Evolutionary conservation across 2,113 vertebrate species (phyloP).

Genomic region (Nerophis lumbriciformis): DNA sequence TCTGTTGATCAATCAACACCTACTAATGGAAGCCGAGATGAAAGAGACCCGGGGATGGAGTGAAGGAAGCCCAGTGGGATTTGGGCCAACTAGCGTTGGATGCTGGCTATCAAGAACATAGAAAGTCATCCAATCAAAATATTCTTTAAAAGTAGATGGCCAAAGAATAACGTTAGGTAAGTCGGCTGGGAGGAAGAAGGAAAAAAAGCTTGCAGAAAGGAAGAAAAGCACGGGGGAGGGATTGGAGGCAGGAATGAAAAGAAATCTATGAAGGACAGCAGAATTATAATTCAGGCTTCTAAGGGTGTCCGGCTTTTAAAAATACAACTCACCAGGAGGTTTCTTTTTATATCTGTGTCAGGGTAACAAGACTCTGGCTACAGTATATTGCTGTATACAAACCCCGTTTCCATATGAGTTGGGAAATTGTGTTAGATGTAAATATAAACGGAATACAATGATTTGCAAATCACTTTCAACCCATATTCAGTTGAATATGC

Average conservation of each 20-base stretch:
- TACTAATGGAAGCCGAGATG: constrained; percentile 44
- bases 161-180: no score
- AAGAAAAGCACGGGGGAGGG: not conserved
- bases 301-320: constrained; percentile 61
- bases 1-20: constrained; percentile 55
- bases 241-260: not conserved
- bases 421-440: no score
- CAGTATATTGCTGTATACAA: no score
- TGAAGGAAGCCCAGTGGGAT: not conserved
- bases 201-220: not conserved
- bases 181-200: no score
- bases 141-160: no score
- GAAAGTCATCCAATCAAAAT: constrained; percentile 5
- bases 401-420: no score
- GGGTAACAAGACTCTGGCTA: no score
- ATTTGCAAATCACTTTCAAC: no score
- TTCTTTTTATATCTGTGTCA: no score
- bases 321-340: constrained; percentile 57
- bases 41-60: constrained; percentile 25
- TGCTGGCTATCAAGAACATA: constrained; percentile 19
- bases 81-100: not conserved
- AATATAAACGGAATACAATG: no score
- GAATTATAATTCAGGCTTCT: constrained; percentile 24
- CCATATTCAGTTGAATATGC: no score
- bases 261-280: not conserved